These are phyloP conservation scores for Xiphorhynchus erythropygius DNA, from an alignment of 2,797 vertebrate species.

Conservation along the genomic window DNA sequence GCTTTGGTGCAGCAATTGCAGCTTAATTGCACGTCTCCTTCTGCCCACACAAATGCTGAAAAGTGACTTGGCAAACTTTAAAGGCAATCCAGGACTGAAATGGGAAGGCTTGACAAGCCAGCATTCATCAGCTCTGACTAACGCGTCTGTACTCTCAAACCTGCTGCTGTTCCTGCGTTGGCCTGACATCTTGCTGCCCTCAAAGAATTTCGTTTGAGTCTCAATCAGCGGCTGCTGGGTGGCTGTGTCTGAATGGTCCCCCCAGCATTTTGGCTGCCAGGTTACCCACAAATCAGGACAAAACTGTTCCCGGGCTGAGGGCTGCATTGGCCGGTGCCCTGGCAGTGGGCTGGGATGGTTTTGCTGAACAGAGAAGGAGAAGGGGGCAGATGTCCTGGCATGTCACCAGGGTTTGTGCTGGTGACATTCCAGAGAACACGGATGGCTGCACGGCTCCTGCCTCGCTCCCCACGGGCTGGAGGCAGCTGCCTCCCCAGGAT, in stretches of 20 bases:
- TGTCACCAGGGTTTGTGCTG: background rate
- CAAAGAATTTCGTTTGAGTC: conserved; percentile 61
- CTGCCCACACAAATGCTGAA: conserved; percentile 72
- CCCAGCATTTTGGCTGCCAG: background rate
- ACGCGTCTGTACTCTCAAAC: conserved; percentile 69
- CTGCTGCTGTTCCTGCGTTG: conserved; percentile 67
- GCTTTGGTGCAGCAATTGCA: conserved; percentile 68
- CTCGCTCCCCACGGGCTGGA: rapidly evolving
- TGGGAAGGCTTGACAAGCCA: conserved; percentile 68
- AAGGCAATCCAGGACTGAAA: conserved; percentile 70
- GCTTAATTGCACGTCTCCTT: conserved; percentile 70
- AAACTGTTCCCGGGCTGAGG: background rate
- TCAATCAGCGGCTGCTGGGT: conserved; percentile 40
- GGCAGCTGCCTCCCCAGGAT: background rate
- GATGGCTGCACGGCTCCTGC: background rate
- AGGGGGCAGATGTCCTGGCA: background rate
- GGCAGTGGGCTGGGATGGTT: background rate
- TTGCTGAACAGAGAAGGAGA: background rate
- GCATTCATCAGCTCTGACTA: conserved; percentile 71
- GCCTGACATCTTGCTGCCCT: conserved; percentile 70
- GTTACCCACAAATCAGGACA: background rate
- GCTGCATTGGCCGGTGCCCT: rapidly evolving
- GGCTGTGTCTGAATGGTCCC: conserved; percentile 16
- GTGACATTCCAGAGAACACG: rapidly evolving
- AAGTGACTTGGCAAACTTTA: conserved; percentile 72